These are phyloP conservation scores for Cordilura impudica DNA, from an alignment of 2,888 invertebrate genomes.

Conservation along the genomic window DNA sequence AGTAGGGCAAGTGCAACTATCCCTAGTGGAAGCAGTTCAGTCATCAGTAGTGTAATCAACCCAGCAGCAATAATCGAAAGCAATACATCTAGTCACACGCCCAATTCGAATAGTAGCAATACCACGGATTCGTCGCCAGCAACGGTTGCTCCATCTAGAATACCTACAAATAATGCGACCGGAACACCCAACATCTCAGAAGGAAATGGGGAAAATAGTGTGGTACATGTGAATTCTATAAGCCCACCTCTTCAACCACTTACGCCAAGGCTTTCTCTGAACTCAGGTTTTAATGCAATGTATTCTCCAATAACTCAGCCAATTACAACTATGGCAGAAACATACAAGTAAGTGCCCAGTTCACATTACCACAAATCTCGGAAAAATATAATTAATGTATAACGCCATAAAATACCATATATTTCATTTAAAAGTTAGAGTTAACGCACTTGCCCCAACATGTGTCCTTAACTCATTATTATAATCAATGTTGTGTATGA, in stretches of 20 bases:
- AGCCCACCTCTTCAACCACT: conserved; percentile 80
- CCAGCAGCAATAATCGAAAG: conserved; percentile 64
- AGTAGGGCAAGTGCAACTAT: conserved; percentile 66
- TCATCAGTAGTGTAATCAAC: conserved; percentile 61
- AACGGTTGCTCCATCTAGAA: conserved; percentile 60
- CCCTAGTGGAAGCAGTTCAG: conserved; percentile 65
- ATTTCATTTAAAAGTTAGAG: too few relatives aligned
- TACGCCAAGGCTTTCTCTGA: conserved; percentile 84
- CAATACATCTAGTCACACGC: conserved; percentile 57
- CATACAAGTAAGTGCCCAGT: conserved; percentile 88
- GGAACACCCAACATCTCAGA: conserved; percentile 38
- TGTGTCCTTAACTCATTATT: too few relatives aligned
- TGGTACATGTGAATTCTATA: conserved; percentile 74
- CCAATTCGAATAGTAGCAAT: conserved; percentile 64
- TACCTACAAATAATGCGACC: conserved; percentile 46
- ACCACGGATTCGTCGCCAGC: conserved; percentile 49
- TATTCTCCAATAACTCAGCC: conserved; percentile 97
- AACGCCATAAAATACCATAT: too few relatives aligned
- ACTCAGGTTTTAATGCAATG: conserved; percentile 95
- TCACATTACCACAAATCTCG: too few relatives aligned
- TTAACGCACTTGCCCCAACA: too few relatives aligned
- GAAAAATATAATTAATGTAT: too few relatives aligned
- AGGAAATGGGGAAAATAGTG: conserved; percentile 67
- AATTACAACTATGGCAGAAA: conserved; percentile 93
- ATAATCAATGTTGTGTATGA: too few relatives aligned